These are phyloP conservation scores for Anolis carolinensis DNA, from an alignment of 2,113 vertebrate species.

Conservation along the genomic window DNA sequence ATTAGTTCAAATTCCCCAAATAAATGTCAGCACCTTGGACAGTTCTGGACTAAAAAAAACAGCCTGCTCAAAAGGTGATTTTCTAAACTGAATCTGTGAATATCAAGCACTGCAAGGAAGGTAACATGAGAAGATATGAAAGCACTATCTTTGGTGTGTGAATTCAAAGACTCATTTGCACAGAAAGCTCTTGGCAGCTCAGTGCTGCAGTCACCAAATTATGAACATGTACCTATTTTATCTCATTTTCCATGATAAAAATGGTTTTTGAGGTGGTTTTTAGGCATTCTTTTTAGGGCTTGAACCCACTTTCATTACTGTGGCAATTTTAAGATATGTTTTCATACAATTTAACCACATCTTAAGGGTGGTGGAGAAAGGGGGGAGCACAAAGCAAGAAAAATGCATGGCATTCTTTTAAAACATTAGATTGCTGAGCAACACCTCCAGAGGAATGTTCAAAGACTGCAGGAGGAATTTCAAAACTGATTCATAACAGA, in stretches of 20 bases:
- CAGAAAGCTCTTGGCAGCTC: not conserved
- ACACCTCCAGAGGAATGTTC: not conserved
- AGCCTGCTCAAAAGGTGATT: not conserved
- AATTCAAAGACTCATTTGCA: not conserved
- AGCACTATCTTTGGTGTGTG: not conserved
- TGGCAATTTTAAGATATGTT: not conserved
- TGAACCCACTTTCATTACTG: not conserved
- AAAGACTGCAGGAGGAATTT: constrained; percentile 9
- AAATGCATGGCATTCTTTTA: not conserved
- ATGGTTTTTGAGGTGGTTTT: constrained; percentile 47
- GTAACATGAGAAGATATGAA: not conserved
- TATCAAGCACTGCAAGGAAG: not conserved
- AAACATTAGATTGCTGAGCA: not conserved
- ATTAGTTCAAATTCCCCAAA: too few species aligned
- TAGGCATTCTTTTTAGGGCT: constrained; percentile 23
- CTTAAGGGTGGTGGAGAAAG: not conserved
- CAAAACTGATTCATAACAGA: constrained; percentile 7
- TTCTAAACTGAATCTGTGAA: not conserved
- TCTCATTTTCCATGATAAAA: constrained; percentile 44
- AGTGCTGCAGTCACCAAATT: not conserved
- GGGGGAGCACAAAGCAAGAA: not conserved
- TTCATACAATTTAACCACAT: not conserved
- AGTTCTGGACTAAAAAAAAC: too few species aligned
- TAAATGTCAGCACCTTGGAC: too few species aligned
- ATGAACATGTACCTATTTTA: constrained; percentile 32